These are phyloP conservation scores for Aleadryas rufinucha DNA, from an alignment of 2,113 vertebrate genomes.

Conservation along the genomic window DNA sequence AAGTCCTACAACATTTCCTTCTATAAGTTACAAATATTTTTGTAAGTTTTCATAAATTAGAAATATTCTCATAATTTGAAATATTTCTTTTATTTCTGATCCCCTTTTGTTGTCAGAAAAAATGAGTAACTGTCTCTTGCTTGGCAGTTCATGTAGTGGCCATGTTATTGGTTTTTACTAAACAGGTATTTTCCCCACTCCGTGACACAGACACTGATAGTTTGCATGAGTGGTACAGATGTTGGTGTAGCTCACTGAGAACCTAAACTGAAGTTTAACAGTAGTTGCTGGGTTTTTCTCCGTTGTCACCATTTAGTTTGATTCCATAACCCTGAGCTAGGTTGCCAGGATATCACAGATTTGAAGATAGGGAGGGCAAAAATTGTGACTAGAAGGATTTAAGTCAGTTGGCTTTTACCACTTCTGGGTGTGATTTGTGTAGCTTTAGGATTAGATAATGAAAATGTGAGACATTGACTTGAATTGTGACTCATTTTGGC, in stretches of 20 bases:
- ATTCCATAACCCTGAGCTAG: background rate
- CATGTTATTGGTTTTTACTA: background rate
- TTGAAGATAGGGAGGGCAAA: background rate
- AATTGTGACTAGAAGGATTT: background rate
- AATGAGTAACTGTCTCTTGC: background rate
- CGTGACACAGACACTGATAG: background rate
- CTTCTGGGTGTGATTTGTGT: background rate
- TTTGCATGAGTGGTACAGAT: background rate
- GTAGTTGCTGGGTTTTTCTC: background rate
- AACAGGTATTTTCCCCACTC: background rate
- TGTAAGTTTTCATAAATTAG: background rate
- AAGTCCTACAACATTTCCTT: background rate
- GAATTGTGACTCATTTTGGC: background rate
- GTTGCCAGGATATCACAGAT: background rate
- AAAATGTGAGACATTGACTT: background rate
- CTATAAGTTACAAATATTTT: background rate
- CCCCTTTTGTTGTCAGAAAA: background rate
- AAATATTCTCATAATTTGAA: background rate
- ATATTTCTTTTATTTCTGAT: background rate
- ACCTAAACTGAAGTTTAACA: background rate
- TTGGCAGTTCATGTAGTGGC: rapidly evolving
- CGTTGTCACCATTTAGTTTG: background rate
- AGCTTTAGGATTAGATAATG: background rate
- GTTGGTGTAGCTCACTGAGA: background rate
- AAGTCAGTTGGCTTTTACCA: background rate